Base-by-base conservation (phyloP, 2,113 vertebrate genomes). In the Pheucticus melanocephalus region DNA sequence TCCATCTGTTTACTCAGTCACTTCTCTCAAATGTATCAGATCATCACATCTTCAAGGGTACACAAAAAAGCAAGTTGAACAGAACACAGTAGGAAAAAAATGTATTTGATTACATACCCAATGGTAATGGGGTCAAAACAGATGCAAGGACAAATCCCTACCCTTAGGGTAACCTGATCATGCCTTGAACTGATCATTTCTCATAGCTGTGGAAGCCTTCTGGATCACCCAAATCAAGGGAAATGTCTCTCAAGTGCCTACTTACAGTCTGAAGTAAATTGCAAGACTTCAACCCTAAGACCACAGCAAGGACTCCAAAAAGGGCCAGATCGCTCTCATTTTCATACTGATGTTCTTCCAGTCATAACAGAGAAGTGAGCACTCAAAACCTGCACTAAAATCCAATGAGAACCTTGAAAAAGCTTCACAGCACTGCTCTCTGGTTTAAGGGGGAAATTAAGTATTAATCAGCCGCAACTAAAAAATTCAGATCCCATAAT, bases 91-190 rank as follows among this genome's bases (percentile, higher is more conserved):
- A 94, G 60, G 68, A 48, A 97, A 96, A 97, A 97, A 97, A 86
- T 75, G 78, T 95, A 97, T 97, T 96, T 97, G 42, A 85, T 98
- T 97, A 97, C 97, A 95, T 89, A 96, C 53, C 79, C 86, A 94
- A 8, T 30, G 42, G 84, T 61, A 82, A 69, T 86, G 39, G 86
- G 88, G 94, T 96, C 96, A 98, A 97, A 97, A 98, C 93, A 93
- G 40, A 95, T 97, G 97, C 98, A 99, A 99, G 98, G 98, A 98
- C 98, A 98, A 99, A 99, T 98, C 97, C 88, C 94, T 97, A 97
- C 97, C 98, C 98, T 98, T 96, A 97, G 92, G 94, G 99, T 98
- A 99, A 99, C 97, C 96, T 75, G 97, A 99, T 98, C 98, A 93
- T 87, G 95, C 95, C 97, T 97, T 95, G 97, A 98, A 92, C 76